Base-by-base conservation (phyloP, 2,113 vertebrate species). In the Stomatorhinus ivindoensis region DNA sequence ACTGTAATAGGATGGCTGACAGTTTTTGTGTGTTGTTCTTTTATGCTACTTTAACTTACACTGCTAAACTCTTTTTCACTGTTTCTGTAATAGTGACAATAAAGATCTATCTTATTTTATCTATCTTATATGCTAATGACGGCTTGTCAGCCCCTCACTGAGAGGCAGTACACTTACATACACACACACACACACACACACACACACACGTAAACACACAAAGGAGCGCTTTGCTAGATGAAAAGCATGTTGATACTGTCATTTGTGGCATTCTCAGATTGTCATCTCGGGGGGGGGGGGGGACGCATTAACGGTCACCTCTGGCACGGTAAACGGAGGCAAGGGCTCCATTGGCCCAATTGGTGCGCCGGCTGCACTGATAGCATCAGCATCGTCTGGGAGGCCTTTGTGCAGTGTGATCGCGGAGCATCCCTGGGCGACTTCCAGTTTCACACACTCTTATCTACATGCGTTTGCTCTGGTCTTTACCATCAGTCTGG, bases 371-470 rank as follows among this genome's bases (percentile, higher is more conserved):
- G 93, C 92, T 91, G 94, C 92, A 88, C 91, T 95, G 95, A 96
- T 96, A 96, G 94, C 94, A 95, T 93, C 95, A 92, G n/a, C 13
- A 19, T 39, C 4, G 73, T 42, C 73, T 95, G 94, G 93, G 92
- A 88, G 92, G 94, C 94, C 94, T 95, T 95, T 94, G 92, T 93
- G 92, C 88, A 89, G 87, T 93, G 94, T 92, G 94, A 94, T 95
- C 91, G 82, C 87, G 51, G 61, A 21, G 89, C 89, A 90, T 93
- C 87, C 69, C 76, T 89, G 85, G 89, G 92, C 90, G 90, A 89
- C 91, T 92, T 94, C 94, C 93, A 92, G n/a, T 93, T 92, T 94
- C 93, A 91, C 11, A 93, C 93, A 91, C 93, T 94, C 92, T 95
- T 96, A 95, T 95, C 94, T 85, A 84, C 91, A 88, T 80, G 80